Evolutionary conservation across 2,888 invertebrate species (phyloP).

Genomic region (Yponomeuta plumbellus): DNA sequence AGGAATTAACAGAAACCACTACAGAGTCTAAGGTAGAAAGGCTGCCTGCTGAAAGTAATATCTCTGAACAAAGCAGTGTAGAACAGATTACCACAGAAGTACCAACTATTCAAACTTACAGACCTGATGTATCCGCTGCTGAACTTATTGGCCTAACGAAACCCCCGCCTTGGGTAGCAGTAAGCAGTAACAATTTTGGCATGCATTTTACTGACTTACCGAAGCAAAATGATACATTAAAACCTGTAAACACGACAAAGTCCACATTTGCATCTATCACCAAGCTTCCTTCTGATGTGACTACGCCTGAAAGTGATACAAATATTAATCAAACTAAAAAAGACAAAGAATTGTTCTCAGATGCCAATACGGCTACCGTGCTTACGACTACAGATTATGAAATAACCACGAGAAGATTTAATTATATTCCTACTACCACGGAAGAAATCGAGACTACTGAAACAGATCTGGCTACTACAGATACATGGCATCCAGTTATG

Average conservation of each 20-base stretch:
- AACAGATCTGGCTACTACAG: conserved; percentile 34
- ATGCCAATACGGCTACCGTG: conserved; percentile 30
- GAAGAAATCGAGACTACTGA: conserved; percentile 39
- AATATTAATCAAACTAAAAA: conserved; percentile 30
- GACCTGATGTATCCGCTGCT: conserved; percentile 18
- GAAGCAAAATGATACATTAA: conserved; percentile 42
- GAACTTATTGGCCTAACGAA: conserved; percentile 16
- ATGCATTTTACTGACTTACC: conserved; percentile 29
- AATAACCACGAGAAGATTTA: conserved; percentile 66
- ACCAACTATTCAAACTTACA: background rate
- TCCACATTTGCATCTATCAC: conserved; percentile 68
- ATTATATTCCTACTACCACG: conserved; percentile 49
- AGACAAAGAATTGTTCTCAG: conserved; percentile 35
- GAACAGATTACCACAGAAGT: conserved; percentile 30
- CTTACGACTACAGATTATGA: conserved; percentile 51
- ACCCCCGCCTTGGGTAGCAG: conserved; percentile 35
- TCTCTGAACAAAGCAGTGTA: conserved; percentile 47
- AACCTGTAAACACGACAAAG: conserved; percentile 34
- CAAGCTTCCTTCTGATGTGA: conserved; percentile 60
- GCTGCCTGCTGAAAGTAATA: conserved; percentile 52
- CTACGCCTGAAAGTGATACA: conserved; percentile 60
- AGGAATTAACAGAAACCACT: conserved; percentile 31
- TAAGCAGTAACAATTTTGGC: conserved; percentile 34
- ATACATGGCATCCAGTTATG: conserved; percentile 48
- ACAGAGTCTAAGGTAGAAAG: conserved; percentile 47